These are phyloP conservation scores for Lamprologus speciosus DNA, from an alignment of 2,113 vertebrate genomes.

Conservation along the genomic window DNA sequence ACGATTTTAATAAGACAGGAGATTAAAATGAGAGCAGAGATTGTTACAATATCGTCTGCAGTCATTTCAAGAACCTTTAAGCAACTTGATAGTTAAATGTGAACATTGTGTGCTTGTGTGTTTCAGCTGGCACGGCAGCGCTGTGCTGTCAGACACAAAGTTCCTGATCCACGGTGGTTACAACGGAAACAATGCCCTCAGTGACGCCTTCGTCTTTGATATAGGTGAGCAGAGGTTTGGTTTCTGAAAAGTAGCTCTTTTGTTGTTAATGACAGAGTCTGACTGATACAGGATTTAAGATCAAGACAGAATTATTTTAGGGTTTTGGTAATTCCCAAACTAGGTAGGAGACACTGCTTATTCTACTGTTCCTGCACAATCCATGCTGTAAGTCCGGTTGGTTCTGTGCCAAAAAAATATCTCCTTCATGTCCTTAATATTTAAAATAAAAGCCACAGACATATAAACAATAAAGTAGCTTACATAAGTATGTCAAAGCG, in stretches of 20 bases:
- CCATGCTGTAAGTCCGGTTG: not conserved
- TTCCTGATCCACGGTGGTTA: slow-evolving; percentile 72
- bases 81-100: not conserved
- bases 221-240: slow-evolving; percentile 42
- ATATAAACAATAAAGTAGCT: not conserved
- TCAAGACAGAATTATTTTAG: not conserved
- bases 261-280: not conserved
- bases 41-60: not conserved
- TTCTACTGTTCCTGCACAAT: not conserved
- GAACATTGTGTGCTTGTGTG: not conserved
- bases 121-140: slow-evolving; percentile 68
- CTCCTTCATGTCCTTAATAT: not conserved
- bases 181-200: slow-evolving; percentile 65
- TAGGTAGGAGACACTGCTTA: not conserved
- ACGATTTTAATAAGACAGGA: not conserved
- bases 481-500: not conserved
- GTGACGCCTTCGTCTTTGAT: slow-evolving; percentile 68
- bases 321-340: not conserved
- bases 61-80: not conserved
- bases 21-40: not conserved
- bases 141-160: slow-evolving; percentile 57
- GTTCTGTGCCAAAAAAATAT: not conserved
- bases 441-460: not conserved
- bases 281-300: not conserved
- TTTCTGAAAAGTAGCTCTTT: not conserved